Percentiles rank a stretch among this genome's conserved stretches.
Conservation (phyloP, 2,888 invertebrate species). For the Heliconius aoede region DNA sequence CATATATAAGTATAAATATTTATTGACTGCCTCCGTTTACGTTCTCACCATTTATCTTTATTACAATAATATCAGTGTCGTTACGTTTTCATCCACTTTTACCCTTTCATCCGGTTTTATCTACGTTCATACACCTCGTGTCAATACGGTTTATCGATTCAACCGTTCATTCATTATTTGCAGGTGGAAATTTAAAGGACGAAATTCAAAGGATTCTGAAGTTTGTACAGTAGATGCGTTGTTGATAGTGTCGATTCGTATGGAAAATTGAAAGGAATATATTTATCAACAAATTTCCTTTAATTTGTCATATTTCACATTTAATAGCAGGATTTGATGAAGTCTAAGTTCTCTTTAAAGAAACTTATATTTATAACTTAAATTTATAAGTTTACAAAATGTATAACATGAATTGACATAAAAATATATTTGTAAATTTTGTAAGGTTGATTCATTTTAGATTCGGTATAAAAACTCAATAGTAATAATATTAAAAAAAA, state of each 20-base stretch:
- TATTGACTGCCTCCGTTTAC: constrained; percentile 16
- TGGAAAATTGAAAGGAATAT: background rate
- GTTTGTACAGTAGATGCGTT: background rate
- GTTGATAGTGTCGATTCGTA: background rate
- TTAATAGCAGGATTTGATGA: background rate
- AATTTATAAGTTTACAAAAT: too few species aligned
- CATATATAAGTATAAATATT: constrained; percentile 15
- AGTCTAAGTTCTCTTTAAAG: too few species aligned
- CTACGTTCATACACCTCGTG: constrained; percentile 25
- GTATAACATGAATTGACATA: too few species aligned
- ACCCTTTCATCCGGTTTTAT: constrained; percentile 23
- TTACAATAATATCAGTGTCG: constrained; percentile 29
- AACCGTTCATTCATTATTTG: constrained; percentile 23
- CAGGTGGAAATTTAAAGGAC: constrained; percentile 19
- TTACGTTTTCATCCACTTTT: constrained; percentile 19
- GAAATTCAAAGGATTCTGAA: background rate
- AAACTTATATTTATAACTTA: too few species aligned
- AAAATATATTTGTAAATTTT: background rate
- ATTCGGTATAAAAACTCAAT: background rate
- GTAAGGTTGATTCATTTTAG: background rate
- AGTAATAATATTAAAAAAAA: too few species aligned
- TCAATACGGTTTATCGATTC: constrained; percentile 30
- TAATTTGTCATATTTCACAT: background rate
- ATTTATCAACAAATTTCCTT: background rate
- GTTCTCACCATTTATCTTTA: constrained; percentile 28